Evolutionary conservation across 2,797 vertebrate species (phyloP), one percentile per base, ranked within the genome.

Genomic region (Mormyrus proboscirostris): DNA sequence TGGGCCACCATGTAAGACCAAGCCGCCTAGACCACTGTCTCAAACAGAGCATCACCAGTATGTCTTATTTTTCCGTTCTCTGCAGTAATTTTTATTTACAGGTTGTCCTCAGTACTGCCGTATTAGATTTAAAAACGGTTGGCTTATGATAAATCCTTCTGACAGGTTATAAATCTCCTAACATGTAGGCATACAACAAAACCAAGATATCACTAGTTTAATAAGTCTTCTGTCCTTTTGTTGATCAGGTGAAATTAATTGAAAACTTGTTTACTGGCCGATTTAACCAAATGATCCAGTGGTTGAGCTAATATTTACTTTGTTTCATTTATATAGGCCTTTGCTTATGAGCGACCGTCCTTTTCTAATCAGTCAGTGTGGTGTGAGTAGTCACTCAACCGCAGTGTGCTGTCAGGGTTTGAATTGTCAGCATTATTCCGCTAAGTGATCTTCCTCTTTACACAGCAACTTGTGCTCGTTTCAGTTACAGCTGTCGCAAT

Each of bases 1-100:
- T 99, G 96, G 98, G 98, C 82, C 96, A 99, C 95, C 93, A 97
- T 4, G 98, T 99, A 94, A 97, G 97, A 96, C 91, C 38, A 76
- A 41, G 33, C 33, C 33, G 33, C 33, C 14, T 73, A 16, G 59
- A 65, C 59, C 1, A 0, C 59, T 22, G 57, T 62, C n/a, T 25
- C 59, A 65, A 4, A 65, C 22, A 29, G 62, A 12, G 9, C 16
- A n/a, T 29, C 62, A 29, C 25, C 9, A 65, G 25, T 65, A 12
- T 29, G 25, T 7, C 29, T 65, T 25, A 62, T 62, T 62, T 9
- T 62, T 62, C n/a, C 0, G 29, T 73, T 76, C 69, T 76, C 14
- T 76, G 69, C 5, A 47, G 25, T 33, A 50, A 47, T 44, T 25
- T 55, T 76, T 33, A 82, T 10, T 47, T 82, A 6, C 38, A n/a